These are phyloP conservation scores for Megalops atlanticus DNA, from an alignment of 2,113 vertebrate genomes.

Conservation along the genomic window DNA sequence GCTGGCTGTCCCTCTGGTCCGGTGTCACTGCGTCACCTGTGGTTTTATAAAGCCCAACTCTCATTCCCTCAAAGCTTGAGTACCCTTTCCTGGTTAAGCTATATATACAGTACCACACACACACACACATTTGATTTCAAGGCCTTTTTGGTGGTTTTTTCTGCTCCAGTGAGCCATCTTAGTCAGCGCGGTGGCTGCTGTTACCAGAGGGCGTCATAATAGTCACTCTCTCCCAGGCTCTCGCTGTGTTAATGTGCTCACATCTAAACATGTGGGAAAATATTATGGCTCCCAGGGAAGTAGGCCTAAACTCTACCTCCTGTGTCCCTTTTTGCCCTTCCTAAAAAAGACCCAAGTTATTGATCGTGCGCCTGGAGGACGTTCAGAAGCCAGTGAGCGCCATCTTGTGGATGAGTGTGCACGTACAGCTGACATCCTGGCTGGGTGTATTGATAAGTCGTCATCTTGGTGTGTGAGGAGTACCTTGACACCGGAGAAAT, in stretches of 20 bases:
- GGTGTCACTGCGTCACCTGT: too few relatives aligned
- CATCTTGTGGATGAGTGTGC: constrained; percentile 52
- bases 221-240: not conserved
- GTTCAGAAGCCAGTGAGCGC: constrained; percentile 53
- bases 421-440: constrained; percentile 17
- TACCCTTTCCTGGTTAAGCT: too few relatives aligned
- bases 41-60: not conserved
- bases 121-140: too few relatives aligned
- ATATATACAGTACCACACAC: too few relatives aligned
- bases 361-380: constrained; percentile 39
- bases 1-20: not conserved
- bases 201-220: constrained; percentile 14
- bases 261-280: constrained; percentile 39
- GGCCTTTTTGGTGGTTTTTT: not conserved
- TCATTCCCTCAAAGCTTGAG: too few relatives aligned
- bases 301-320: constrained; percentile 15
- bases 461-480: not conserved
- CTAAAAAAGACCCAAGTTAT: constrained; percentile 36
- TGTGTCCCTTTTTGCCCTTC: constrained; percentile 9
- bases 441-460: not conserved
- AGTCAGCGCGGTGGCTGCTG: not conserved
- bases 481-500: not conserved
- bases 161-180: not conserved
- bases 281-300: constrained; percentile 30
- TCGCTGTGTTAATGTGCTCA: constrained; percentile 35